A percentile compares a stretch with the other conserved stretches of the same genome.
These are phyloP conservation scores for Hippocampus kuda DNA, from an alignment of 2,797 vertebrate genomes.

Conservation along the genomic window DNA sequence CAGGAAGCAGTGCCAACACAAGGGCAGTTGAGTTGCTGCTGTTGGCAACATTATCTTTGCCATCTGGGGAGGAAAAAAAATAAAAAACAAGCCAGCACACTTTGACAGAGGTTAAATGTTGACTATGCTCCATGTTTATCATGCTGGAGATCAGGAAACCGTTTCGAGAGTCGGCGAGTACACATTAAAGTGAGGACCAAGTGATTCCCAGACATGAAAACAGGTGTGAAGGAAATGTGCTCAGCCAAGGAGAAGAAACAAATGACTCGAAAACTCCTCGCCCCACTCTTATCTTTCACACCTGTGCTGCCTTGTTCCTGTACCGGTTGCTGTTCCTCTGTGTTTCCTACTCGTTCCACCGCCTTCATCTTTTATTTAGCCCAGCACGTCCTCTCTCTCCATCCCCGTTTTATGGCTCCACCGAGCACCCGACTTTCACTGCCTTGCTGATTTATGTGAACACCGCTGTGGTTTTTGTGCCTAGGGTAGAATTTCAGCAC, in stretches of 20 bases:
- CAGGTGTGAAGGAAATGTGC: background rate
- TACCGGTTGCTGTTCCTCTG: background rate
- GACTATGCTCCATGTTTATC: background rate
- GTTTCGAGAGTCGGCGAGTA: background rate
- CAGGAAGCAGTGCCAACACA: background rate
- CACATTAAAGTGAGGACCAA: background rate
- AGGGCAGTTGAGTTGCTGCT: background rate
- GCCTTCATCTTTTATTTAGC: constrained; percentile 25
- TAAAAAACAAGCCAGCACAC: background rate
- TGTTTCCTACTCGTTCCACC: constrained; percentile 3
- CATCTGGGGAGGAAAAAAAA: background rate
- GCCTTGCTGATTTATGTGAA: background rate
- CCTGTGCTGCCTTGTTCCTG: background rate
- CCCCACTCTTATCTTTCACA: background rate
- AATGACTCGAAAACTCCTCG: background rate
- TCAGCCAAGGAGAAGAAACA: background rate
- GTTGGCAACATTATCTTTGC: background rate
- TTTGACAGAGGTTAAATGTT: background rate
- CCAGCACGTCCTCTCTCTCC: background rate
- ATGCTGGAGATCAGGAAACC: background rate
- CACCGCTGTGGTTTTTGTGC: background rate
- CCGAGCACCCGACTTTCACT: constrained; percentile 2
- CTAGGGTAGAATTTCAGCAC: background rate
- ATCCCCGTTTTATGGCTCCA: constrained; percentile 3
- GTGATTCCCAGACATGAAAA: background rate